These are phyloP conservation scores for Agrochola circellaris DNA, from an alignment of 2,888 invertebrate species.

Conservation along the genomic window DNA sequence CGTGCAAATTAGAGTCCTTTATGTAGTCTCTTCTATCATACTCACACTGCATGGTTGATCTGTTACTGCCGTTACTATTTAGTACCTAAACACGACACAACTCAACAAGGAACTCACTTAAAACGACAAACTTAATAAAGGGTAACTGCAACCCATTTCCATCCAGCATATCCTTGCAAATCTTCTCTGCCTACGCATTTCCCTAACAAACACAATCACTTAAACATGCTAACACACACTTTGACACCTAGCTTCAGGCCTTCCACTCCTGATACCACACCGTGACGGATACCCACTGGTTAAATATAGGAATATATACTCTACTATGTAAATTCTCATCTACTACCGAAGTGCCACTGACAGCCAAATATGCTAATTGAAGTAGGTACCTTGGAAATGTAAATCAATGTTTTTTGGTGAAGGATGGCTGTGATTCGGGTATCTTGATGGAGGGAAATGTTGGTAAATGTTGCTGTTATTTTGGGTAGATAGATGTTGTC, in stretches of 20 bases:
- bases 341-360: slow-evolving; percentile 36
- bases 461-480: slow-evolving; percentile 5
- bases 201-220: slow-evolving; percentile 42
- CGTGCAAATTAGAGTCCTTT: background rate
- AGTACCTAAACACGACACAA: background rate
- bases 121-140: background rate
- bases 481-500: background rate
- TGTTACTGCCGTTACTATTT: background rate
- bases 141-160: background rate
- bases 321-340: slow-evolving; percentile 59
- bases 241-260: slow-evolving; percentile 24
- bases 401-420: slow-evolving; percentile 65
- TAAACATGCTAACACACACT: slow-evolving; percentile 51
- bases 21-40: background rate
- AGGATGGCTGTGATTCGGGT: slow-evolving; percentile 8
- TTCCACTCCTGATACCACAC: slow-evolving; percentile 10
- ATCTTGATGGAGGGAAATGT: slow-evolving; percentile 23
- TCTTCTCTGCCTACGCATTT: background rate
- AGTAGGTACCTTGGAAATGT: slow-evolving; percentile 59
- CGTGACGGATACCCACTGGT: slow-evolving; percentile 37
- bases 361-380: slow-evolving; percentile 63
- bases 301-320: slow-evolving; percentile 39
- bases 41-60: no score
- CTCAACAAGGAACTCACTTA: background rate
- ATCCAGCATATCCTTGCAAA: background rate